phyloP scores from a whole-genome alignment of 1,140 invertebrate genomes.

The Papilio polyxenes region DNA sequence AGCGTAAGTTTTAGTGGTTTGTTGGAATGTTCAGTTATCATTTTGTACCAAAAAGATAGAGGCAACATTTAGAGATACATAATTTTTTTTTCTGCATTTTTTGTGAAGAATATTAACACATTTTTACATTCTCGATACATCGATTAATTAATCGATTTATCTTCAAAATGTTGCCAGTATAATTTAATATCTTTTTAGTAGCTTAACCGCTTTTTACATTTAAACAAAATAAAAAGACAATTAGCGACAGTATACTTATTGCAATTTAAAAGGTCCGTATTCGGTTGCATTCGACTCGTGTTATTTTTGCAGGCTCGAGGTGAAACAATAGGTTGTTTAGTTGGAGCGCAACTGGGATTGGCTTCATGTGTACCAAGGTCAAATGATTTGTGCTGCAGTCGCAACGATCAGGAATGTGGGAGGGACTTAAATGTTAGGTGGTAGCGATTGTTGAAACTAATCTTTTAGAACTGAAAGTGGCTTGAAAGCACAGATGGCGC shows the following conservation, averaged over 20 bases:
- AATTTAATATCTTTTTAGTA: background rate
- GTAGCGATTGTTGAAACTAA: background rate
- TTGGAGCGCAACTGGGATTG: conserved; percentile 19
- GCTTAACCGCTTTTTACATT: background rate
- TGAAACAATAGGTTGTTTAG: conserved; percentile 30
- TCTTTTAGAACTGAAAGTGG: no score
- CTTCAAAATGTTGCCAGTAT: background rate
- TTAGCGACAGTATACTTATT: background rate
- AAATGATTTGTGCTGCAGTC: conserved; percentile 14
- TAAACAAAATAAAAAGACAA: background rate
- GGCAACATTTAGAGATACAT: no score
- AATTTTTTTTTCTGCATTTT: no score
- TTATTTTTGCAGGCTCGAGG: conserved; percentile 22
- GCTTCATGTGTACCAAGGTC: conserved; percentile 36
- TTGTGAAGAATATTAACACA: no score
- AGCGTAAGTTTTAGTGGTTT: background rate
- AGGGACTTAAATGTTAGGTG: background rate
- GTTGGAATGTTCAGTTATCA: no score
- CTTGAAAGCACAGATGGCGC: no score
- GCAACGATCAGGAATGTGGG: background rate
- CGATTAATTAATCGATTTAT: no score
- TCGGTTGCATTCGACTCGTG: conserved; percentile 4
- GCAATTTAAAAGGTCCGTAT: background rate
- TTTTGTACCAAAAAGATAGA: no score
- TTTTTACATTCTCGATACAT: no score